A percentile compares a stretch with the other conserved stretches of the same genome.
phyloP scores from a whole-genome alignment of 2,888 invertebrate species.

The Nysson spinosus region DNA sequence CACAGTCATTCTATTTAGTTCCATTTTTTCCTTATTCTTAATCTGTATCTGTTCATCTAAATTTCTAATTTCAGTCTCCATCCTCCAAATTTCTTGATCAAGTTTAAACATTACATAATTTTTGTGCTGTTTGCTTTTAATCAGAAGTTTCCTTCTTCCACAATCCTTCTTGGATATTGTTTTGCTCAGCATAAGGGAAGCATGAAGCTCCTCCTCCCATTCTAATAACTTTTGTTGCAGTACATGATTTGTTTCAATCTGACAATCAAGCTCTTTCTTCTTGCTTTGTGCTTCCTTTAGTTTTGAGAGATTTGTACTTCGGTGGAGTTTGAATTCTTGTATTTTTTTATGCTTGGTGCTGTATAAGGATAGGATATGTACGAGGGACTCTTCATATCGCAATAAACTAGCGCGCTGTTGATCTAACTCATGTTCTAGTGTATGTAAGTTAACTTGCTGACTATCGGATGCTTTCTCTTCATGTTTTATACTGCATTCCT shows the following conservation, averaged over 20 bases:
- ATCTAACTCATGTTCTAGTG: too few species aligned
- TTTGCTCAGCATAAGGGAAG: constrained; percentile 82
- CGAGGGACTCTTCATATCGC: too few species aligned
- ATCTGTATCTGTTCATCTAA: constrained; percentile 83
- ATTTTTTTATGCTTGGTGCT: constrained; percentile 79
- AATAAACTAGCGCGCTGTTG: too few species aligned
- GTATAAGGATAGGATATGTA: too few species aligned
- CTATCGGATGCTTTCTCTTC: too few species aligned
- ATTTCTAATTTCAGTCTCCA: constrained; percentile 83
- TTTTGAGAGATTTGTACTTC: constrained; percentile 77
- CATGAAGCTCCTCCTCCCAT: constrained; percentile 83
- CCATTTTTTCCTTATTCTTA: constrained; percentile 82
- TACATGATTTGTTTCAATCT: too few species aligned
- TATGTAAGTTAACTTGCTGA: too few species aligned
- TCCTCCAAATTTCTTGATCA: constrained; percentile 84
- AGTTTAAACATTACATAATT: constrained; percentile 85
- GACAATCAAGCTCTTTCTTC: constrained; percentile 59
- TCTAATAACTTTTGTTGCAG: constrained; percentile 81
- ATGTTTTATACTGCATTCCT: too few species aligned
- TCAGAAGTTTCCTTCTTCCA: constrained; percentile 68
- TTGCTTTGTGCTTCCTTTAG: constrained; percentile 74
- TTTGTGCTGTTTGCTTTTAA: constrained; percentile 75
- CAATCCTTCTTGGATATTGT: constrained; percentile 82
- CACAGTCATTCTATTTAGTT: constrained; percentile 81
- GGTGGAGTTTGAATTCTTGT: constrained; percentile 78